A percentile compares a stretch with the other conserved stretches of the same genome.
Evolutionary conservation across 2,797 vertebrate genomes (phyloP).

Genomic region (Pangasius djambal): DNA sequence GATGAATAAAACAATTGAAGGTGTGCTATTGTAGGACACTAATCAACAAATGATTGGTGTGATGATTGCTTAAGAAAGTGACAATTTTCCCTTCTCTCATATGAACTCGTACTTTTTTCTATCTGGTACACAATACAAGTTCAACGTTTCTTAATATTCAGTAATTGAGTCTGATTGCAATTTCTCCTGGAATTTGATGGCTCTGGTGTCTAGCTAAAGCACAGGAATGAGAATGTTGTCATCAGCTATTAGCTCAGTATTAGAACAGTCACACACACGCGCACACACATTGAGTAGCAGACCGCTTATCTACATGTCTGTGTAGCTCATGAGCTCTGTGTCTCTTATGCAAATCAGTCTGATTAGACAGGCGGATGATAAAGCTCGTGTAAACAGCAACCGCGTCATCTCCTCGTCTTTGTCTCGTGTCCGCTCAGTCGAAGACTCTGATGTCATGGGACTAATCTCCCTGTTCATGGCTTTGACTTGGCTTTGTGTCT

Average conservation of each 20-base stretch:
- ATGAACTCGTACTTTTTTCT: neutral
- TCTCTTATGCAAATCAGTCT: constrained; percentile 30
- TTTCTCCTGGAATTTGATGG: neutral
- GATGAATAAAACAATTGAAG: neutral
- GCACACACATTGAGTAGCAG: constrained; percentile 27
- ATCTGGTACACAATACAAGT: neutral
- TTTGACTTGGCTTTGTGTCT: neutral
- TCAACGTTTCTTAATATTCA: neutral
- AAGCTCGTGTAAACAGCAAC: neutral
- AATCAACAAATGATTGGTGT: neutral
- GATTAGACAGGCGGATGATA: constrained; percentile 30
- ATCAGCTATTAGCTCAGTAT: neutral
- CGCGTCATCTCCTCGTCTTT: neutral
- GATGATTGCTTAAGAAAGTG: neutral
- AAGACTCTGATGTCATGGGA: neutral
- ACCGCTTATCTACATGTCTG: constrained; percentile 49
- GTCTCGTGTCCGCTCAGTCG: neutral
- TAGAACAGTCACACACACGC: neutral
- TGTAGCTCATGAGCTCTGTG: constrained; percentile 2
- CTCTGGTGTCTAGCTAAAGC: neutral
- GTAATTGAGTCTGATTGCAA: neutral
- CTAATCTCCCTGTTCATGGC: neutral
- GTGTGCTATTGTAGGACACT: neutral
- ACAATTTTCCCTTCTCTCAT: neutral
- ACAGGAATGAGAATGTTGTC: neutral